Evolutionary conservation across 1,140 invertebrate species (phyloP).

Genomic region (Drosophila carrolli): DNA sequence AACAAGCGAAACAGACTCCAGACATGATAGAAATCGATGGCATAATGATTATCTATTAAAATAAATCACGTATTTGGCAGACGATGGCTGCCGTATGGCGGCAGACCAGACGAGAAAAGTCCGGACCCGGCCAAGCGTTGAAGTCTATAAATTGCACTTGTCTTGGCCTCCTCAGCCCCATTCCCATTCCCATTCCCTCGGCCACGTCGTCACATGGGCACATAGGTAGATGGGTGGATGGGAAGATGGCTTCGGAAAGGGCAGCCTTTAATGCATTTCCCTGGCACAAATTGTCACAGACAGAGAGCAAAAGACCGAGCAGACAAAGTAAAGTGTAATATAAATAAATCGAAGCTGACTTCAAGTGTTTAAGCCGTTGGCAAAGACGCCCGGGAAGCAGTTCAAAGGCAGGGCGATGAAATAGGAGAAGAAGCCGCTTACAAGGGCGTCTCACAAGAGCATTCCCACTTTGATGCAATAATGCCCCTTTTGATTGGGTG

Average conservation of each 20-base stretch:
- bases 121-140: conserved; percentile 49
- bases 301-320: conserved; percentile 31
- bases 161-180: conserved; percentile 31
- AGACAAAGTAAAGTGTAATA: conserved; percentile 77
- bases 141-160: conserved; percentile 79
- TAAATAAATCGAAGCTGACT: conserved; percentile 80
- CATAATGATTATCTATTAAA: conserved; percentile 83
- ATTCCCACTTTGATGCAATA: conserved; percentile 34
- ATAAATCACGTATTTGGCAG: conserved; percentile 82
- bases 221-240: background rate
- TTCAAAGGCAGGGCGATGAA: conserved; percentile 47
- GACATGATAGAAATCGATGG: conserved; percentile 75
- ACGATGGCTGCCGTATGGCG: conserved; percentile 35
- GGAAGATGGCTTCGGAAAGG: background rate
- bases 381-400: conserved; percentile 48
- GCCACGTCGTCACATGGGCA: conserved; percentile 2
- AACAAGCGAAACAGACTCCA: conserved; percentile 65
- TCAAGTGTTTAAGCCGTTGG: conserved; percentile 75
- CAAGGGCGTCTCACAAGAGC: conserved; percentile 42
- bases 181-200: background rate
- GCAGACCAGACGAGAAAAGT: conserved; percentile 9
- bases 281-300: conserved; percentile 71
- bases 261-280: conserved; percentile 31
- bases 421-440: conserved; percentile 63
- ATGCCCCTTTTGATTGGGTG: conserved; percentile 24